phyloP scores from a whole-genome alignment of 2,113 vertebrate species.

The Hirundichthys speculiger region DNA sequence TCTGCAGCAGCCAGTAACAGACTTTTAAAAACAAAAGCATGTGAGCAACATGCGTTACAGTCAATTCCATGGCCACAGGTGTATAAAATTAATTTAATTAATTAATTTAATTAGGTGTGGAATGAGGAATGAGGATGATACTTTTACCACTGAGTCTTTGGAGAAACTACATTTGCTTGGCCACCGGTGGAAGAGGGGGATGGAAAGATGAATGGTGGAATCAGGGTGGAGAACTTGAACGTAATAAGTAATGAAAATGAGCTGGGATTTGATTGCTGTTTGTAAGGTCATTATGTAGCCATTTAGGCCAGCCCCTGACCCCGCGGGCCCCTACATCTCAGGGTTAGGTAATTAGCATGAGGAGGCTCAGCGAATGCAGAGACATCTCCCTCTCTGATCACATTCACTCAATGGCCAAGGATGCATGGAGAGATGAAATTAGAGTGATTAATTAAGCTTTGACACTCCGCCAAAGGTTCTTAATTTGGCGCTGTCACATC shows the following conservation, averaged over 20 bases:
- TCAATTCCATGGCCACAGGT: too few species aligned
- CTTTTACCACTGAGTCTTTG: too few species aligned
- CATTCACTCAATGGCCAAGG: slow-evolving; percentile 71
- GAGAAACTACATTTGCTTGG: slow-evolving; percentile 28
- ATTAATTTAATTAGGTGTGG: too few species aligned
- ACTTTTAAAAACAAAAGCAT: too few species aligned
- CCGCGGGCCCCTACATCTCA: slow-evolving; percentile 75
- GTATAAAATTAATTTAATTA: too few species aligned
- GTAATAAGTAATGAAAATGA: slow-evolving; percentile 77
- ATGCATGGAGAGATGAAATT: slow-evolving; percentile 76
- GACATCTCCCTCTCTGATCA: slow-evolving; percentile 70
- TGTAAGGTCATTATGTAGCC: slow-evolving; percentile 73
- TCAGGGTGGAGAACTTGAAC: slow-evolving; percentile 49
- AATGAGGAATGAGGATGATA: too few species aligned
- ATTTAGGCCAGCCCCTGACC: slow-evolving; percentile 72
- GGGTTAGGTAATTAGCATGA: slow-evolving; percentile 81
- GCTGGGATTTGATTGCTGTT: slow-evolving; percentile 42
- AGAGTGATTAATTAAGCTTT: slow-evolving; percentile 82
- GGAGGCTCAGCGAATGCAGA: slow-evolving; percentile 59
- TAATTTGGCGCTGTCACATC: slow-evolving; percentile 83
- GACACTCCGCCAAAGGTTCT: slow-evolving; percentile 84
- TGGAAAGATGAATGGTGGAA: not conserved
- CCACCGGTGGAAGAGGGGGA: too few species aligned
- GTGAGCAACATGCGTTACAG: too few species aligned
- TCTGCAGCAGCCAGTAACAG: too few species aligned